phyloP scores from a whole-genome alignment of 2,888 invertebrate genomes.

The Agrochola lota region DNA sequence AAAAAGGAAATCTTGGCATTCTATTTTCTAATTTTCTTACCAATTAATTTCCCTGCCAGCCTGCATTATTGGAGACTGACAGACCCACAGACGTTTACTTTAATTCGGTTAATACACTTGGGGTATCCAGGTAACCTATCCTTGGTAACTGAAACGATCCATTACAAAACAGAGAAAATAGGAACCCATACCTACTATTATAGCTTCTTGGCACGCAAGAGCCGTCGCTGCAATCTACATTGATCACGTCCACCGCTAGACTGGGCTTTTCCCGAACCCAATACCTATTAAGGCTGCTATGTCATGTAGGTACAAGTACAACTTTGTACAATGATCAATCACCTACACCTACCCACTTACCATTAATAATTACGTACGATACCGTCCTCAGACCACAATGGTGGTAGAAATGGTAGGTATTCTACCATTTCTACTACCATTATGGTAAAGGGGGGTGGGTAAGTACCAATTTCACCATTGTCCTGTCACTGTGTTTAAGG shows the following conservation, averaged over 20 bases:
- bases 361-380: neutral
- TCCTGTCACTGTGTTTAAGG: neutral
- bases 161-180: no score
- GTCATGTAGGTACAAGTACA: neutral
- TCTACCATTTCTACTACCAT: no score
- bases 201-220: neutral
- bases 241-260: slow-evolving; percentile 10
- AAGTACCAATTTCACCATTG: neutral
- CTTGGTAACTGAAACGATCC: no score
- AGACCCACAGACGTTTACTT: neutral
- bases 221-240: neutral
- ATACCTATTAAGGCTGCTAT: neutral
- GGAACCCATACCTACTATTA: no score
- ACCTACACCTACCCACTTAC: no score
- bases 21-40: no score
- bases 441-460: neutral
- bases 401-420: neutral
- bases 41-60: neutral
- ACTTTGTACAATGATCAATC: neutral
- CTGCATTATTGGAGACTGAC: neutral
- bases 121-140: no score
- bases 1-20: no score
- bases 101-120: neutral
- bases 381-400: neutral
- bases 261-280: slow-evolving; percentile 22